A percentile compares a stretch with the other conserved stretches of the same genome.
These are phyloP conservation scores for Rhynchotus rufescens DNA, from an alignment of 2,797 vertebrate species.

Conservation along the genomic window DNA sequence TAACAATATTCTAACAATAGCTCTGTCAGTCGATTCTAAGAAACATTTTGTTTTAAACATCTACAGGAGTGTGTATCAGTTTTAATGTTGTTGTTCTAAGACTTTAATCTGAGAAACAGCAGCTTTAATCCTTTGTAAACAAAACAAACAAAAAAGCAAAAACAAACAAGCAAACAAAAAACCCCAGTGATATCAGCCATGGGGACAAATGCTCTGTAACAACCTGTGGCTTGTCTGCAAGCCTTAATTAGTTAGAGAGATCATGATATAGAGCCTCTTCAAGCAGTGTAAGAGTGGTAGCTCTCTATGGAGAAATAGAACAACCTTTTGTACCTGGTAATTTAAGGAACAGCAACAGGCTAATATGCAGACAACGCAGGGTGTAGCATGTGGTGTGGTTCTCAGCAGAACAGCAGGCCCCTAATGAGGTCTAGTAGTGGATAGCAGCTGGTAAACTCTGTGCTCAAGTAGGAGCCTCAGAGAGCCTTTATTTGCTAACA, in stretches of 20 bases:
- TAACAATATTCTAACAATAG: not conserved
- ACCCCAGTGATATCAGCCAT: slow-evolving; percentile 49
- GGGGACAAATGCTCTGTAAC: slow-evolving; percentile 70
- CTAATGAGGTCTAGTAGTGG: slow-evolving; percentile 96
- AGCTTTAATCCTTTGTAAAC: slow-evolving; percentile 47
- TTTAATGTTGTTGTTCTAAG: slow-evolving; percentile 26
- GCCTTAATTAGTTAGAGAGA: slow-evolving; percentile 86
- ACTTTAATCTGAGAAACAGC: slow-evolving; percentile 42
- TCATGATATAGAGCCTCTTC: slow-evolving; percentile 85
- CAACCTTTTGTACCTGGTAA: slow-evolving; percentile 87
- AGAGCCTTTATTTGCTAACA: slow-evolving; percentile 95
- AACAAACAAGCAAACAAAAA: not conserved
- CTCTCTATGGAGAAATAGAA: slow-evolving; percentile 78
- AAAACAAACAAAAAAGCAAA: not conserved
- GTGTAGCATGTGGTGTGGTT: slow-evolving; percentile 97
- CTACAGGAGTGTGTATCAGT: fast-evolving
- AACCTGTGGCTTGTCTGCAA: slow-evolving; percentile 83
- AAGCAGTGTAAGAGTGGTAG: slow-evolving; percentile 78
- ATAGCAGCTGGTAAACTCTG: slow-evolving; percentile 99
- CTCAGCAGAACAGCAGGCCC: slow-evolving; percentile 97
- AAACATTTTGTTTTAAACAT: not conserved
- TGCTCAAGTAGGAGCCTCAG: slow-evolving; percentile 90
- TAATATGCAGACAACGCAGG: slow-evolving; percentile 82
- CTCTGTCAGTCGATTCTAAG: not conserved
- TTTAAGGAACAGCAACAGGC: slow-evolving; percentile 88